phyloP scores from a whole-genome alignment of 2,797 vertebrate species.

The Sciurus carolinensis region DNA sequence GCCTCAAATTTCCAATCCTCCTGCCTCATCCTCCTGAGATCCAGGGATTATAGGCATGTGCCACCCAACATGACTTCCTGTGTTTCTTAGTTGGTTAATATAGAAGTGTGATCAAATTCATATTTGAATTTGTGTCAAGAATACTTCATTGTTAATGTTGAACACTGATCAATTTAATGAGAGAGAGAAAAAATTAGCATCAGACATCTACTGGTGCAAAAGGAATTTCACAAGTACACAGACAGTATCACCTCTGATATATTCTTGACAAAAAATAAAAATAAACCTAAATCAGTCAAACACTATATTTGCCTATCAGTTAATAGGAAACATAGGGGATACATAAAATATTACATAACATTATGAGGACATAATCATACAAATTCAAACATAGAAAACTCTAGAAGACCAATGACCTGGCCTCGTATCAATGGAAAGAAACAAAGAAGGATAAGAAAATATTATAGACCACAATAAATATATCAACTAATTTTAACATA shows the following conservation, averaged over 20 bases:
- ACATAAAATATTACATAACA: slow-evolving; percentile 57
- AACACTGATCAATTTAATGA: not conserved
- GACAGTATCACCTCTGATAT: not conserved
- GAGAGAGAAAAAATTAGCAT: not conserved
- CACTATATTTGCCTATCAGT: slow-evolving; percentile 6
- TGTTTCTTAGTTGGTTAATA: not conserved
- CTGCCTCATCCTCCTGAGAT: too few species aligned
- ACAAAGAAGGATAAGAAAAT: slow-evolving; percentile 38
- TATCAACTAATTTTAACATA: slow-evolving; percentile 59
- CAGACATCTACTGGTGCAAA: not conserved
- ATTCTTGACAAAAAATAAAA: slow-evolving; percentile 1
- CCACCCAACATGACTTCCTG: not conserved
- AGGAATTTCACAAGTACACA: slow-evolving; percentile 22
- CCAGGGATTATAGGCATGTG: too few species aligned
- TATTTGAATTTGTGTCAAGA: not conserved
- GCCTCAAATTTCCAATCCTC: too few species aligned
- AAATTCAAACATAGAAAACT: slow-evolving; percentile 70
- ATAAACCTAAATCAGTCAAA: slow-evolving; percentile 54
- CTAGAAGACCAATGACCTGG: slow-evolving; percentile 47
- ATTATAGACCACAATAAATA: slow-evolving; percentile 48
- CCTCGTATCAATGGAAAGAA: slow-evolving; percentile 59
- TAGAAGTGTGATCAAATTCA: not conserved
- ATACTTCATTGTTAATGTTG: not conserved
- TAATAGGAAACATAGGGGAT: slow-evolving; percentile 49
- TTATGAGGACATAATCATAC: slow-evolving; percentile 20